These are phyloP conservation scores for Morbakka virulenta DNA, from an alignment of 30 jellyfish, hydroid and myxozoan species.

Conservation along the genomic window DNA sequence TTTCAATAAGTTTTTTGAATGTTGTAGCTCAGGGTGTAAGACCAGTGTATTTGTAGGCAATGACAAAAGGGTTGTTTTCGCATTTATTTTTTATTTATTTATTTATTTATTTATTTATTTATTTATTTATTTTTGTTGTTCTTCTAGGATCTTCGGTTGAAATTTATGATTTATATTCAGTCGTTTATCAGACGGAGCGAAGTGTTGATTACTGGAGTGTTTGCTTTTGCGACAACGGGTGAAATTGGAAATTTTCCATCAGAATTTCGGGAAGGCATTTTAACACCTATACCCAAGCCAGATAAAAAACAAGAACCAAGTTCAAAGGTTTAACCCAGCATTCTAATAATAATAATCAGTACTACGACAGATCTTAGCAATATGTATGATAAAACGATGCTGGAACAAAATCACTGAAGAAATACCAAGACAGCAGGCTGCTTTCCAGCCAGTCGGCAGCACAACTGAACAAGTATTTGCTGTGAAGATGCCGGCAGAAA, in stretches of 20 bases:
- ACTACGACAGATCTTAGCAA: constrained; percentile 48
- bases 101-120: too few species aligned
- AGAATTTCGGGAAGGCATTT: constrained; percentile 39
- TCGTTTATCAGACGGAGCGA: too few species aligned
- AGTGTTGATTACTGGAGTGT: too few species aligned
- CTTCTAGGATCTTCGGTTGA: too few species aligned
- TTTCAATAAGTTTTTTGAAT: too few species aligned
- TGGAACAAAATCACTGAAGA: constrained; percentile 23
- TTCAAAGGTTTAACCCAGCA: constrained; percentile 45
- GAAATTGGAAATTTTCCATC: constrained; percentile 42
- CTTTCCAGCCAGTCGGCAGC: constrained; percentile 35
- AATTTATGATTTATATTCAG: too few species aligned
- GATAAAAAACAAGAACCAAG: constrained; percentile 59
- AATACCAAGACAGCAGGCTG: constrained; percentile 47
- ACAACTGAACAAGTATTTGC: constrained; percentile 63
- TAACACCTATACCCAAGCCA: constrained; percentile 50
- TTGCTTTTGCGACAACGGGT: too few species aligned
- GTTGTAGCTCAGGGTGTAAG: too few species aligned
- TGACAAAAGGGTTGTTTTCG: too few species aligned
- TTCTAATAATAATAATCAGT: constrained; percentile 54
- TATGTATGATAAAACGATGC: constrained; percentile 40
- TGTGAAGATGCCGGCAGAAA: constrained; percentile 50
- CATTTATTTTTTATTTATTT: too few species aligned
- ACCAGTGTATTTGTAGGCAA: too few species aligned
- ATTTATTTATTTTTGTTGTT: too few species aligned